These are phyloP conservation scores for Sinocyclocheilus rhinocerous DNA, from an alignment of 2,113 vertebrate genomes.

Conservation along the genomic window DNA sequence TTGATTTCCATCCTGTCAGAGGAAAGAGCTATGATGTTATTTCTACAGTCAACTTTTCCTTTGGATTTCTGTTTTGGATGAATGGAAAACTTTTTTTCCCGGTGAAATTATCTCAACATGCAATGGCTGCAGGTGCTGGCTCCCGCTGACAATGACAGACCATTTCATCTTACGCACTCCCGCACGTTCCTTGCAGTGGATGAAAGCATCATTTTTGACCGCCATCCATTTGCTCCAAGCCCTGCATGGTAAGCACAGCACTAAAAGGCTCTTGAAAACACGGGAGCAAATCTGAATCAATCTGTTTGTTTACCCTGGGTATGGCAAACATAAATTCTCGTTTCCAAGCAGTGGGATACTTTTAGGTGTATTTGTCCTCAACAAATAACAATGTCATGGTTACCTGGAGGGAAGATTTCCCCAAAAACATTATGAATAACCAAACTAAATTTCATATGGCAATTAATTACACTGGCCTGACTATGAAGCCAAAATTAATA, in stretches of 20 bases:
- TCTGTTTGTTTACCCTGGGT: constrained; percentile 72
- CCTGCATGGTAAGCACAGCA: neutral
- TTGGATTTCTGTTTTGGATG: constrained; percentile 55
- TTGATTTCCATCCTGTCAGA: constrained; percentile 48
- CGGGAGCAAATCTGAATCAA: constrained; percentile 62
- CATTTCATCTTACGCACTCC: constrained; percentile 35
- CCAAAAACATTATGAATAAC: constrained; percentile 74
- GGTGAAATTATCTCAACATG: constrained; percentile 49
- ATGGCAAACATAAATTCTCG: constrained; percentile 75
- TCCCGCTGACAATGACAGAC: constrained; percentile 42
- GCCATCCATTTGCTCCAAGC: constrained; percentile 7
- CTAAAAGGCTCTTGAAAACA: constrained; percentile 47
- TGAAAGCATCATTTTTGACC: constrained; percentile 39
- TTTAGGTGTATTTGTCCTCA: constrained; percentile 75
- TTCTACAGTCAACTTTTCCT: constrained; percentile 55
- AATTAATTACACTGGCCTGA: constrained; percentile 40
- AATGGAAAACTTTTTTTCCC: constrained; percentile 43
- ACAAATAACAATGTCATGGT: constrained; percentile 77
- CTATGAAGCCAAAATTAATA: neutral
- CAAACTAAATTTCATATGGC: constrained; percentile 74
- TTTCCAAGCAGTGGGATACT: constrained; percentile 72
- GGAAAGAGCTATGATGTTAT: constrained; percentile 47
- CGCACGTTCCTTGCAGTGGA: constrained; percentile 21
- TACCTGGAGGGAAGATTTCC: constrained; percentile 69
- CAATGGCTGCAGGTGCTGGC: constrained; percentile 34